These are phyloP conservation scores for Rhagophthalmus giganteus DNA, from an alignment of 2,888 invertebrate species.

Conservation along the genomic window DNA sequence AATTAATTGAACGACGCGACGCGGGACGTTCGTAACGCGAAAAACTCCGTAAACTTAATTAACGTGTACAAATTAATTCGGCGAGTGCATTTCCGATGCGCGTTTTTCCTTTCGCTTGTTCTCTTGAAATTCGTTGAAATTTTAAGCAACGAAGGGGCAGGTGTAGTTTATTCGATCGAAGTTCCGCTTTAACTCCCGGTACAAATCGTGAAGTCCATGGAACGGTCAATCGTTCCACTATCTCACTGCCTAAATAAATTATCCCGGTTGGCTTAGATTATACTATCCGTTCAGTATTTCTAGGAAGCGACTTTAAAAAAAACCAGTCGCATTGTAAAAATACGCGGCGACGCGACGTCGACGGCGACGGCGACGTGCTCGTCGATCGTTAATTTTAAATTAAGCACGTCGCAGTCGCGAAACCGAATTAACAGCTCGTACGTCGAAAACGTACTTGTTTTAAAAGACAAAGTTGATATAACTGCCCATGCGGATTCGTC, in stretches of 20 bases:
- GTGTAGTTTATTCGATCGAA: slow-evolving; percentile 23
- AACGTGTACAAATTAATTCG: not conserved
- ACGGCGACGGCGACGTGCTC: too few species aligned
- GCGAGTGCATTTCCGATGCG: too few species aligned
- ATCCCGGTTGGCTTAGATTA: slow-evolving; percentile 18
- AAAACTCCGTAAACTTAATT: slow-evolving; percentile 4
- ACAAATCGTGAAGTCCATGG: slow-evolving; percentile 27
- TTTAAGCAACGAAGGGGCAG: slow-evolving; percentile 13
- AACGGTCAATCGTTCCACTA: slow-evolving; percentile 32
- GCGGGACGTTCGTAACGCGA: not conserved
- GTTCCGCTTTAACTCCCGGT: slow-evolving; percentile 20
- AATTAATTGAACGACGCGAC: slow-evolving; percentile 13
- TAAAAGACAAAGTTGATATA: too few species aligned
- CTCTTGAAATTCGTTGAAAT: slow-evolving; percentile 18
- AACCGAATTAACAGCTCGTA: too few species aligned
- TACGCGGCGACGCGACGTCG: too few species aligned
- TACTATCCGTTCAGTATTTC: slow-evolving; percentile 16
- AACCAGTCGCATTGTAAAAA: too few species aligned
- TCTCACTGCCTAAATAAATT: slow-evolving; percentile 32
- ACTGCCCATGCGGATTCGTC: too few species aligned
- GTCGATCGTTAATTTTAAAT: not conserved
- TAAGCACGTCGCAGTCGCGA: not conserved
- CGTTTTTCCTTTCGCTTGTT: too few species aligned
- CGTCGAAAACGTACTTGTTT: too few species aligned
- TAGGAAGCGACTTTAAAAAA: slow-evolving; percentile 16